phyloP scores from a whole-genome alignment of 2,888 invertebrate genomes.

The Coenonympha arcania region DNA sequence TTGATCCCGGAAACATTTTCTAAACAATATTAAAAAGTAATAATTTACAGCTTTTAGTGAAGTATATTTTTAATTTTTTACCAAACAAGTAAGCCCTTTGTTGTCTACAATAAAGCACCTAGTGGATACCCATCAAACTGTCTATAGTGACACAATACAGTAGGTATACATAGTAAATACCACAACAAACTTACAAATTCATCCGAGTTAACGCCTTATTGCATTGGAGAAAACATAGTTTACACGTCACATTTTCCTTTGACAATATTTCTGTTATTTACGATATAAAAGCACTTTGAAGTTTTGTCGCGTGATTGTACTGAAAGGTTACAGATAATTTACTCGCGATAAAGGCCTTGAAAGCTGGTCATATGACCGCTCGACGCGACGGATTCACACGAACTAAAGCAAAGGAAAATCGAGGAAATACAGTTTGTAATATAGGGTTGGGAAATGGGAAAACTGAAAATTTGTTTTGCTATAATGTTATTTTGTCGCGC shows the following conservation, averaged over 20 bases:
- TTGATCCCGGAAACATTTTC: too few species aligned
- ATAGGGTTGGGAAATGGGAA: constrained; percentile 36
- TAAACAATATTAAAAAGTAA: too few species aligned
- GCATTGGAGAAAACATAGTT: constrained; percentile 22
- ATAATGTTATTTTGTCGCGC: background rate
- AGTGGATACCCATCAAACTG: constrained; percentile 2
- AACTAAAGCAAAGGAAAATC: constrained; percentile 48
- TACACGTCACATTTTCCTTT: constrained; percentile 38
- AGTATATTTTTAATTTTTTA: too few species aligned
- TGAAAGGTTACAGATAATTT: constrained; percentile 25
- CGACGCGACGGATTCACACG: constrained; percentile 38
- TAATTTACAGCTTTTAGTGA: too few species aligned
- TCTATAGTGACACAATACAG: constrained; percentile 15
- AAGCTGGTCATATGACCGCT: constrained; percentile 27
- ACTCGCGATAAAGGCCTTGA: constrained; percentile 24
- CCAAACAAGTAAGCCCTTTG: too few species aligned
- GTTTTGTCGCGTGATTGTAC: constrained; percentile 26
- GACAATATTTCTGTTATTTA: constrained; percentile 18
- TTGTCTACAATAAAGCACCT: background rate
- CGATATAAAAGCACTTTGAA: constrained; percentile 15
- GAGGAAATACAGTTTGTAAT: constrained; percentile 51
- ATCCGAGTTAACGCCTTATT: constrained; percentile 29
- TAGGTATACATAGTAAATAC: constrained; percentile 1
- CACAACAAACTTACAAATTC: constrained; percentile 33
- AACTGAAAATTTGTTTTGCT: background rate